Percentiles rank a stretch among this genome's conserved stretches.
Conservation (phyloP, 2,797 vertebrate species). For the Hybognathus amarus region DNA sequence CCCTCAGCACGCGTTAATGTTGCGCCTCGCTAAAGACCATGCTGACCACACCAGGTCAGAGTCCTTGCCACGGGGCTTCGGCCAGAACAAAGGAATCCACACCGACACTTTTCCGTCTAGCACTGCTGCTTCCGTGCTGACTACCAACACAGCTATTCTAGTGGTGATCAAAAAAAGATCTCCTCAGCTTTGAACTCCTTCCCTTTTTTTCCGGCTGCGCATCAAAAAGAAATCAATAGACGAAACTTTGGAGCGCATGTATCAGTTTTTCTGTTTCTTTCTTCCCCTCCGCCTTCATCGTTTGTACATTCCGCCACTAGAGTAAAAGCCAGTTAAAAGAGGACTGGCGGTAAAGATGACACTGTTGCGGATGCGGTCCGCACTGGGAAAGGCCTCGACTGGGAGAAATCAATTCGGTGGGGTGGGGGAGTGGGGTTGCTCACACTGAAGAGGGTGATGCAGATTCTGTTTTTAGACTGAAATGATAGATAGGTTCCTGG, state of each 20-base stretch:
- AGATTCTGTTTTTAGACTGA: conserved; percentile 63
- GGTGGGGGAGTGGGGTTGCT: conserved; percentile 60
- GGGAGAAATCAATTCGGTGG: conserved; percentile 79
- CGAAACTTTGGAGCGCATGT: conserved; percentile 75
- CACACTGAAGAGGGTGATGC: conserved; percentile 69
- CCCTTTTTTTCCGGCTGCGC: conserved; percentile 67
- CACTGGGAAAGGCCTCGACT: conserved; percentile 72
- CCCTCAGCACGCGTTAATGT: conserved; percentile 37
- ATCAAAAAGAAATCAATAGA: conserved; percentile 82
- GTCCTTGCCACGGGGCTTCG: conserved; percentile 49
- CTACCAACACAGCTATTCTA: conserved; percentile 65
- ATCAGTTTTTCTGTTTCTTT: conserved; percentile 69
- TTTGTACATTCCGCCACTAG: conserved; percentile 74
- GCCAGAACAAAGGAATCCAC: conserved; percentile 66
- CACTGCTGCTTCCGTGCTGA: conserved; percentile 59
- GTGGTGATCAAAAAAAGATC: conserved; percentile 75
- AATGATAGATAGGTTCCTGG: conserved; percentile 76
- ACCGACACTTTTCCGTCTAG: conserved; percentile 51
- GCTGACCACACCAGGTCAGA: conserved; percentile 55
- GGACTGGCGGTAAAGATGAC: conserved; percentile 77
- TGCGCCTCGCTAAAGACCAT: conserved; percentile 59
- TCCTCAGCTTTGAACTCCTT: conserved; percentile 71
- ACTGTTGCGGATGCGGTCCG: conserved; percentile 70
- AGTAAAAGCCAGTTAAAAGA: conserved; percentile 79
- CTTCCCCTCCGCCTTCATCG: conserved; percentile 63